A percentile compares a stretch with the other conserved stretches of the same genome.
Evolutionary conservation across 2,888 invertebrate species (phyloP).

Genomic region (Antheraea assamensis): DNA sequence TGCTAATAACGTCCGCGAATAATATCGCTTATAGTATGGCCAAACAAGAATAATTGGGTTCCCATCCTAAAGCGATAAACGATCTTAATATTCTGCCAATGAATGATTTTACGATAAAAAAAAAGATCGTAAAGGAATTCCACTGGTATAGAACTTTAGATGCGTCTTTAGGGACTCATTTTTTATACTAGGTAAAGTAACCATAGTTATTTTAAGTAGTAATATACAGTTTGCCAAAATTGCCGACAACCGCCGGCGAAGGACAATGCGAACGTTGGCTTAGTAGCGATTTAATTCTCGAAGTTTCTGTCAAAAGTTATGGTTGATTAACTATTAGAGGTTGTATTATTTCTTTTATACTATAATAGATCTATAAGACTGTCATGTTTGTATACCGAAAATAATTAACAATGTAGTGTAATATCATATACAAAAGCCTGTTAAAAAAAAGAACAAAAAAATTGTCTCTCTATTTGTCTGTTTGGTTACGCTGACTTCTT

Average conservation of each 20-base stretch:
- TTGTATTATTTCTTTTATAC: no score
- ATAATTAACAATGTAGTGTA: no score
- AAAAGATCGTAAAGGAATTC: not conserved
- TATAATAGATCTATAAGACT: no score
- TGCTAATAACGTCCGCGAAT: not conserved
- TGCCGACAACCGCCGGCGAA: not conserved
- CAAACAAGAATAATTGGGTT: conserved; percentile 17
- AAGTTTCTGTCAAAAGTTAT: not conserved
- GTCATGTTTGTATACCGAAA: no score
- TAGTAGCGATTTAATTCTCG: not conserved
- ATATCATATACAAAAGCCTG: no score
- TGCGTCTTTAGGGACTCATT: conserved; percentile 4
- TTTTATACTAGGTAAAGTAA: not conserved
- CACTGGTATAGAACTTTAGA: not conserved
- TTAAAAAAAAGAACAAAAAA: no score
- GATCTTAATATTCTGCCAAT: conserved; percentile 30
- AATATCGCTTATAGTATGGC: conserved; percentile 16
- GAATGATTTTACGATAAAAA: conserved; percentile 35
- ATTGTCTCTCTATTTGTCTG: no score
- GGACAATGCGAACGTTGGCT: not conserved
- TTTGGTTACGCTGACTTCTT: no score
- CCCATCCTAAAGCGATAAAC: conserved; percentile 23
- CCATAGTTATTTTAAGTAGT: not conserved
- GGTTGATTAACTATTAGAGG: not conserved
- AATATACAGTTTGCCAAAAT: not conserved